These are phyloP conservation scores for Empidonax alnorum DNA, from an alignment of 2,113 vertebrate genomes.

Conservation along the genomic window DNA sequence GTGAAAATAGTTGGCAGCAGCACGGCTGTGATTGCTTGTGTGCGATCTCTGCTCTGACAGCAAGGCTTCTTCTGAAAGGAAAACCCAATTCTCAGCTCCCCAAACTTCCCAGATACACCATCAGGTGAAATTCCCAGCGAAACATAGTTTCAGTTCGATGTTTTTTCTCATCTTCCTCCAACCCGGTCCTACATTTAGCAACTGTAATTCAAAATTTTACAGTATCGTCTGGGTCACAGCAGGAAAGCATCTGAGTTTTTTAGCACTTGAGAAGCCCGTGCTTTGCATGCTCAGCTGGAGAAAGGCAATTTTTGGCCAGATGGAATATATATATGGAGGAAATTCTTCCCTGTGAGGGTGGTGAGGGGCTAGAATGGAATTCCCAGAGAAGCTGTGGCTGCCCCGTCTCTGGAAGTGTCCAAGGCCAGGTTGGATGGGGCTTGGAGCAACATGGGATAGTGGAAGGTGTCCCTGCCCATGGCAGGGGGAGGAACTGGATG, in stretches of 20 bases:
- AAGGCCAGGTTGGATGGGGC: rapidly evolving
- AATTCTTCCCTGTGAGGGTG: background rate
- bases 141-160: rapidly evolving
- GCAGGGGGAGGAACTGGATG: background rate
- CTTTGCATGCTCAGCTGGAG: background rate
- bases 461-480: background rate
- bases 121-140: background rate
- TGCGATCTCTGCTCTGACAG: background rate
- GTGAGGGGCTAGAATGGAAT: background rate
- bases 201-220: background rate
- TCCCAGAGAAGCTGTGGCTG: background rate
- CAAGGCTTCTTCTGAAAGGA: background rate
- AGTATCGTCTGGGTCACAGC: background rate
- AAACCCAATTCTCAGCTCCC: background rate
- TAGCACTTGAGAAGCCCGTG: background rate
- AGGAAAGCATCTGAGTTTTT: background rate
- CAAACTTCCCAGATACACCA: background rate
- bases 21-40: rapidly evolving
- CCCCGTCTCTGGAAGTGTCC: background rate
- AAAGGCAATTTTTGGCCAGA: background rate
- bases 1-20: background rate
- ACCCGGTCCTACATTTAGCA: background rate
- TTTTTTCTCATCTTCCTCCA: background rate
- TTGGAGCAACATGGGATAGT: background rate
- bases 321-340: background rate